phyloP scores from a whole-genome alignment of 2,113 vertebrate genomes.

The Arvicanthis niloticus region DNA sequence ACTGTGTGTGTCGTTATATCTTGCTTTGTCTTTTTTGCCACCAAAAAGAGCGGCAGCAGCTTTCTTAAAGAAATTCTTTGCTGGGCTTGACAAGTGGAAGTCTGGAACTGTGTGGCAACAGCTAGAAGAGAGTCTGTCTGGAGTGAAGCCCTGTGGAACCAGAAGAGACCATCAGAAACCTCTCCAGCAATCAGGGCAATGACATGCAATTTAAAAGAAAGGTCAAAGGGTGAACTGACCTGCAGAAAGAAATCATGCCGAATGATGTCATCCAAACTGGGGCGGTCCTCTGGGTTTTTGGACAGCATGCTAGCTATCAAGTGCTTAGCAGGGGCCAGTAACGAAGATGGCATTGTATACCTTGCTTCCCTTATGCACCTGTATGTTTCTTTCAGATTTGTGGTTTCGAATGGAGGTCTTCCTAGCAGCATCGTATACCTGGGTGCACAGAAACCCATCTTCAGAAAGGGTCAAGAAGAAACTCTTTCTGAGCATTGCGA shows the following conservation, averaged over 20 bases:
- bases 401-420: slow-evolving; percentile 98
- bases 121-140: slow-evolving; percentile 94
- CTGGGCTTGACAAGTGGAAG: slow-evolving; percentile 97
- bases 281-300: slow-evolving; percentile 95
- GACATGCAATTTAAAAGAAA: neutral
- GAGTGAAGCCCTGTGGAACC: slow-evolving; percentile 94
- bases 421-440: slow-evolving; percentile 99
- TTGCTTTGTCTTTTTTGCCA: slow-evolving; percentile 97
- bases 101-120: slow-evolving; percentile 97
- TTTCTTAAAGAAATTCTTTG: slow-evolving; percentile 99
- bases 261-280: slow-evolving; percentile 95
- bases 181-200: neutral
- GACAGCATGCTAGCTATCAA: slow-evolving; percentile 95
- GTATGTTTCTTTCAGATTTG: slow-evolving; percentile 98
- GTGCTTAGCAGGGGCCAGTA: slow-evolving; percentile 94
- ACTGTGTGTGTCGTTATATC: slow-evolving; percentile 97
- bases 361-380: slow-evolving; percentile 97
- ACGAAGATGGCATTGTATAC: slow-evolving; percentile 94
- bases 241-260: slow-evolving; percentile 96
- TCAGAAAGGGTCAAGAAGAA: neutral
- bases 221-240: slow-evolving; percentile 85
- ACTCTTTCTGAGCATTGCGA: neutral
- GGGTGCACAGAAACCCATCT: neutral
- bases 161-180: slow-evolving; percentile 49
- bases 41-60: slow-evolving; percentile 98